These are phyloP conservation scores for Petrocephalus zakoni DNA, from an alignment of 2,113 vertebrate genomes.

Conservation along the genomic window DNA sequence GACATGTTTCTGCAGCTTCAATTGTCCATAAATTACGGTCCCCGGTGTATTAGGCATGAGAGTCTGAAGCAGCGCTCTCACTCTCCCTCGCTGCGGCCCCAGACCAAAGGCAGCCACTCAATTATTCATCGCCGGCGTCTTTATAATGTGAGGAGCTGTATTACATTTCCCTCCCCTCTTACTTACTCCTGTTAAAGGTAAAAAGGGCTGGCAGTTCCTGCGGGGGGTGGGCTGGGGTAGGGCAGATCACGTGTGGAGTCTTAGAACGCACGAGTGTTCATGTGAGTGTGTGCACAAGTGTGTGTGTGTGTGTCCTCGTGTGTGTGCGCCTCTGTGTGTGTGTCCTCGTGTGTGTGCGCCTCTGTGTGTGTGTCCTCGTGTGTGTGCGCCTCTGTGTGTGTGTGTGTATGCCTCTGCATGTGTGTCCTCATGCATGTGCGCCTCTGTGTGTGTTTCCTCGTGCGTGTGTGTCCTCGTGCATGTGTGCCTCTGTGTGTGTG, in stretches of 20 bases:
- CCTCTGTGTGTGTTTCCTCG: background rate
- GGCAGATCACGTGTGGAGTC: slow-evolving; percentile 68
- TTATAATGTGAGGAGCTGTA: slow-evolving; percentile 59
- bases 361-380: slow-evolving; percentile 59
- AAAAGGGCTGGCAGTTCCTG: background rate
- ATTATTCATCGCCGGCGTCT: slow-evolving; percentile 88
- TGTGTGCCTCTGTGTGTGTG: slow-evolving; percentile 61
- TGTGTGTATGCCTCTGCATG: slow-evolving; percentile 62
- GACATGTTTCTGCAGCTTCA: slow-evolving; percentile 97
- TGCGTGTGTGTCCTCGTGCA: slow-evolving; percentile 64
- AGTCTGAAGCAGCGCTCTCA: slow-evolving; percentile 83
- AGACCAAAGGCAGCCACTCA: slow-evolving; percentile 84
- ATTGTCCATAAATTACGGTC: slow-evolving; percentile 99
- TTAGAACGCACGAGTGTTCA: slow-evolving; percentile 63
- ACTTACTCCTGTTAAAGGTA: slow-evolving; percentile 30
- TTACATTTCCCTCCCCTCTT: slow-evolving; percentile 38
- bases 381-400: slow-evolving; percentile 47
- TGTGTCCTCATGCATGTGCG: background rate
- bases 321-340: background rate
- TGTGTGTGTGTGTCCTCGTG: slow-evolving; percentile 49
- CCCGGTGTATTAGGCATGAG: slow-evolving; percentile 95
- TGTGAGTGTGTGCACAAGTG: slow-evolving; percentile 50
- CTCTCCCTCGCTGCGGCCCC: slow-evolving; percentile 63
- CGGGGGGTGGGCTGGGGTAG: background rate
- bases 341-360: background rate